Evolutionary conservation across 2,113 vertebrate species (phyloP), one percentile per base, ranked within the genome.

Genomic region (Dunckerocampus dactyliophorus): DNA sequence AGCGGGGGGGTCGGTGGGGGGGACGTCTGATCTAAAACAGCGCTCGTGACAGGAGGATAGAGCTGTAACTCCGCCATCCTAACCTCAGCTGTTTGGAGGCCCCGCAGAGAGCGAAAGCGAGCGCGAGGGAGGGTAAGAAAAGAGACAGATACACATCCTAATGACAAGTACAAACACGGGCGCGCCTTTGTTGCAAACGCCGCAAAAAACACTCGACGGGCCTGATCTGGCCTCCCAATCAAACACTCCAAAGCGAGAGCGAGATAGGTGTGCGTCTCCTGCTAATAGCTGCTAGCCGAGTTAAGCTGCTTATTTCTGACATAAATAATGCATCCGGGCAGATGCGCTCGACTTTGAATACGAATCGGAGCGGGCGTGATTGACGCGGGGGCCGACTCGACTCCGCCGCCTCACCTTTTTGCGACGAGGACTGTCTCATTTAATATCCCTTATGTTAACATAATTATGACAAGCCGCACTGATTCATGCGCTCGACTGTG

Each of bases 301-400:
- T 88, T 89, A 88, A 90, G 87, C 85, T 80, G 86, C 86, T 89
- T 91, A 89, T 89, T 88, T 87, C 82, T 73, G 75, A 85, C 84
- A 89, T 88, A 89, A 90, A 89, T 89, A 89, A 90, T 90, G 86
- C 86, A 90, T 88, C 80, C 83, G 80, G 87, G 82, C 88, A 86
- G 86, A 88, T 83, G 82, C 72, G 84, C 85, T 84, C 83, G 80
- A 89, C 89, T 90, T 87, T 80, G 84, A 89, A 90, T 83, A 81
- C 82, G 76, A 89, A 85, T 80, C 71, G 37, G 37, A 6, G 56
- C 69, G 50, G 0, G 77, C 65, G 7, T 90, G 87, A 89, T 87
- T 90, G 89, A 89, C 88, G 83, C 65, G 37, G 62, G 74, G 82
- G 82, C 72, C 37, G 65, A 72, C 82, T 83, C 76, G 80, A 81